Conservation (phyloP, 2,113 vertebrate genomes). For the Gallinago jamesoni region DNA sequence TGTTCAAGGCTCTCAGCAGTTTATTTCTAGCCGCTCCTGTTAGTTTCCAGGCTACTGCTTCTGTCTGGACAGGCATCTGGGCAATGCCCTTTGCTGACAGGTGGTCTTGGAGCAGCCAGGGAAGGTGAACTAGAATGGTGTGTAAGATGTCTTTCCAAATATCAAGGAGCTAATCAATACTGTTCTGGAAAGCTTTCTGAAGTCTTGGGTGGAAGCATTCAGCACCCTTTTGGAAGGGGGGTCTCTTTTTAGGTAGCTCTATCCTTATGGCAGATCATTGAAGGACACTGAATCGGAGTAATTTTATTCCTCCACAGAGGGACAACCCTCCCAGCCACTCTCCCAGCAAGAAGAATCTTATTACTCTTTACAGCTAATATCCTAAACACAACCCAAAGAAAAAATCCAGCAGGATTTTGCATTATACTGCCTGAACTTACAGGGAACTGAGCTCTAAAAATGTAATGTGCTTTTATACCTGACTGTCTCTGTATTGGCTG, state of each 20-base stretch:
- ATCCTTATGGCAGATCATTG: neutral
- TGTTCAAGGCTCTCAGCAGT: neutral
- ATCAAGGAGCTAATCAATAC: neutral
- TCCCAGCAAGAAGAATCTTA: neutral
- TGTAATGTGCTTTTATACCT: neutral
- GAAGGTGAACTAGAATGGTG: neutral
- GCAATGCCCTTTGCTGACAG: neutral
- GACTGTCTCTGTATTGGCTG: neutral
- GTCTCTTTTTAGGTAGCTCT: neutral
- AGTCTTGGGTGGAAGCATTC: neutral
- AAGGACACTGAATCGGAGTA: neutral
- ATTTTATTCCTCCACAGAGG: neutral
- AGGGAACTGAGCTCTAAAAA: neutral
- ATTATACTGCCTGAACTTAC: neutral
- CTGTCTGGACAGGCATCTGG: neutral
- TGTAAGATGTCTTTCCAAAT: neutral
- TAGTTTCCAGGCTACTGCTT: neutral
- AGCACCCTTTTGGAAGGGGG: fast-evolving
- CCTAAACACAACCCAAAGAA: neutral
- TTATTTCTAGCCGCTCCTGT: neutral
- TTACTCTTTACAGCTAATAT: neutral
- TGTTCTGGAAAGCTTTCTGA: neutral
- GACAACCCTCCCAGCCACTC: fast-evolving
- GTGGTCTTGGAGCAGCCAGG: neutral
- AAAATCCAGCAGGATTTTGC: neutral